A percentile compares a stretch with the other conserved stretches of the same genome.
phyloP scores from a whole-genome alignment of 2,888 invertebrate genomes.

The Caenorhabditis sulstoni region DNA sequence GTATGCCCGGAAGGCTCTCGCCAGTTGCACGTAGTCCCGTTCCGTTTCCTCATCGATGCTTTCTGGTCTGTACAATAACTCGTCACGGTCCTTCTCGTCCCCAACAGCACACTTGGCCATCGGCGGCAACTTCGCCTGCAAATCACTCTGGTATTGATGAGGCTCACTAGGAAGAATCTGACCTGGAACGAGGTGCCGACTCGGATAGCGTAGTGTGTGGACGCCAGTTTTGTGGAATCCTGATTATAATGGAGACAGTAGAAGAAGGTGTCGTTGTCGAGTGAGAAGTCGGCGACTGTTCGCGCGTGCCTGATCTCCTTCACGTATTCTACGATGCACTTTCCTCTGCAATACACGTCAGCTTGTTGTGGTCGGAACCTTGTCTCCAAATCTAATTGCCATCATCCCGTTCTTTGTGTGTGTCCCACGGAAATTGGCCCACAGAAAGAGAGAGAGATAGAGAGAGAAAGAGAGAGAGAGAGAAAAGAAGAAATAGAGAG shows the following conservation, averaged over 20 bases:
- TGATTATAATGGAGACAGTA: constrained; percentile 83
- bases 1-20: constrained; percentile 69
- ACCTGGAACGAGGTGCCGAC: constrained; percentile 84
- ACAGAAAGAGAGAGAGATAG: background rate
- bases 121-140: constrained; percentile 72
- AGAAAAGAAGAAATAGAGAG: background rate
- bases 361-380: background rate
- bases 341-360: constrained; percentile 82
- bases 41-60: constrained; percentile 70
- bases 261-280: constrained; percentile 83
- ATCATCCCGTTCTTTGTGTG: background rate
- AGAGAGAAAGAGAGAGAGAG: constrained; percentile 17
- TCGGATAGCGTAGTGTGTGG: constrained; percentile 84
- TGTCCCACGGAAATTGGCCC: background rate
- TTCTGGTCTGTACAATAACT: constrained; percentile 75
- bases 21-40: constrained; percentile 68
- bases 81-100: constrained; percentile 78
- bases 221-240: constrained; percentile 84
- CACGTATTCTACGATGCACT: constrained; percentile 83
- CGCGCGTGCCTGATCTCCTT: constrained; percentile 82
- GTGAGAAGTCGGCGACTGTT: constrained; percentile 81
- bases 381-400: background rate
- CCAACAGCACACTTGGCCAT: constrained; percentile 65
- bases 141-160: constrained; percentile 3
- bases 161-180: background rate